These are phyloP conservation scores for Pseudorectes ferrugineus DNA, from an alignment of 2,113 vertebrate genomes.

Conservation along the genomic window DNA sequence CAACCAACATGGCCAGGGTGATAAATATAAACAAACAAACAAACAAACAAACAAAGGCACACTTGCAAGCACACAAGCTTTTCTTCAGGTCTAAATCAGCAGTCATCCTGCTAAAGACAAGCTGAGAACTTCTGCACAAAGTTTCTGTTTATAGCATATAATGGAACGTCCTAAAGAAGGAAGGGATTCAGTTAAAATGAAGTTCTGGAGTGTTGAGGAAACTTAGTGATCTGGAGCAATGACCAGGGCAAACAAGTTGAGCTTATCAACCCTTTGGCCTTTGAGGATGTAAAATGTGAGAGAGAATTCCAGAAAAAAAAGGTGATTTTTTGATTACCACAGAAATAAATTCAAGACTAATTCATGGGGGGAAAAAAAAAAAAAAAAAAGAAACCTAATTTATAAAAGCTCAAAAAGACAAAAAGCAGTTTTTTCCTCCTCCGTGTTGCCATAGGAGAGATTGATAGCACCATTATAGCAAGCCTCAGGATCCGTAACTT, in stretches of 20 bases:
- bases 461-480: constrained; percentile 19
- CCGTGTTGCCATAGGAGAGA: background rate
- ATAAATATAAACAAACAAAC: background rate
- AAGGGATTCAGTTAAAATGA: background rate
- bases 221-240: background rate
- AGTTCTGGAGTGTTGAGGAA: background rate
- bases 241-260: background rate
- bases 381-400: background rate
- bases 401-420: background rate
- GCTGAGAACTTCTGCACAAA: background rate
- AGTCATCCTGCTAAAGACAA: background rate
- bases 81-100: background rate
- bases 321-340: background rate
- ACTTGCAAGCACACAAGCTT: background rate
- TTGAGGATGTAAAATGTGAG: background rate
- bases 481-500: background rate
- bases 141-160: background rate
- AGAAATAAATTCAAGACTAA: background rate
- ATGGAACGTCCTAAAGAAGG: background rate
- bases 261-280: background rate
- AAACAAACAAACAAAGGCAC: background rate
- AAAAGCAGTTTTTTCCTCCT: constrained; percentile 20
- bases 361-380: background rate
- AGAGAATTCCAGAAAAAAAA: background rate
- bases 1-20: background rate